Evolutionary conservation across 2,888 invertebrate species (phyloP).

Genomic region (Cecidostiba fungosa): DNA sequence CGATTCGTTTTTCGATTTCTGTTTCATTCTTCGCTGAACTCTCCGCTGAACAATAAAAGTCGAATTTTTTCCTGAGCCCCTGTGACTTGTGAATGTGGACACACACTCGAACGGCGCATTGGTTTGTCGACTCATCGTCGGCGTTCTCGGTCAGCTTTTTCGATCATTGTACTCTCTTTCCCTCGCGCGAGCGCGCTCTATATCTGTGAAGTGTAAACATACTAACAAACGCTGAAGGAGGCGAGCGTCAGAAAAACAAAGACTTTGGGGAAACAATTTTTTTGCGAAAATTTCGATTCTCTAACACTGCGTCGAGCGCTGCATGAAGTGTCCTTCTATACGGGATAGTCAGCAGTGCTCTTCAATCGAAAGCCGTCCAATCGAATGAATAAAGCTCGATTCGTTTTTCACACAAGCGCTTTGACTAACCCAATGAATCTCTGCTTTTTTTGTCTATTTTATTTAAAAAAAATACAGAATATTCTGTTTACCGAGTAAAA

Average conservation of each 20-base stretch:
- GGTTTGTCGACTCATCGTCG: conserved; percentile 31
- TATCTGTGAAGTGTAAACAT: conserved; percentile 53
- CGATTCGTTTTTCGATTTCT: conserved; percentile 21
- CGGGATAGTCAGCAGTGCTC: not conserved
- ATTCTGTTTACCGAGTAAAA: not conserved
- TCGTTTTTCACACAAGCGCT: not conserved
- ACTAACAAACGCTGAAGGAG: conserved; percentile 47
- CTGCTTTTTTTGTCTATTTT: not conserved
- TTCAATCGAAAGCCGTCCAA: conserved; percentile 13
- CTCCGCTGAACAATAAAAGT: conserved; percentile 36
- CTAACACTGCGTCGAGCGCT: not conserved
- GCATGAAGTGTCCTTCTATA: conserved; percentile 21
- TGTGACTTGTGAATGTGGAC: conserved; percentile 23
- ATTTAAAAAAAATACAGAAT: not conserved
- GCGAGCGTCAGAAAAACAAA: conserved; percentile 40
- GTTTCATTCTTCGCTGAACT: conserved; percentile 7
- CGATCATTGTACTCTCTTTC: conserved; percentile 40
- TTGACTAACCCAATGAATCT: not conserved
- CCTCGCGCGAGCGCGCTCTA: conserved; percentile 1
- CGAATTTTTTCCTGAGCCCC: conserved; percentile 32
- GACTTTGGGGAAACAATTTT: conserved; percentile 35
- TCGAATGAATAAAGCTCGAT: conserved; percentile 31
- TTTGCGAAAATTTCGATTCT: conserved; percentile 23
- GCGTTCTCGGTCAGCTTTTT: conserved; percentile 44
- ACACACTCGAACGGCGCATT: conserved; percentile 45